A percentile compares a stretch with the other conserved stretches of the same genome.
These are phyloP conservation scores for Boulengeromyrus knoepffleri DNA, from an alignment of 2,113 vertebrate species.

Conservation along the genomic window DNA sequence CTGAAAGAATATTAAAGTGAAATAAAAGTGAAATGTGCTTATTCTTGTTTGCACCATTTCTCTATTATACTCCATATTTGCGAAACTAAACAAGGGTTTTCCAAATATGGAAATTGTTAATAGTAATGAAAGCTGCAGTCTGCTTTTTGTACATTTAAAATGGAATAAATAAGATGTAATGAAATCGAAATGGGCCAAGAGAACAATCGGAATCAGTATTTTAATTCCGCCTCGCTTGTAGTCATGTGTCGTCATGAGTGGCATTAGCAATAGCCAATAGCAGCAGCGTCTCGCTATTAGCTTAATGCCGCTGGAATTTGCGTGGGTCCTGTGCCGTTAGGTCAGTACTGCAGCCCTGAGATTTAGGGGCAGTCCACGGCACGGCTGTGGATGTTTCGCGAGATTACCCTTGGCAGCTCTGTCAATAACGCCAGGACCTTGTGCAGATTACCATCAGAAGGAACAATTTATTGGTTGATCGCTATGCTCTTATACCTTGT, in stretches of 20 bases:
- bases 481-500: neutral
- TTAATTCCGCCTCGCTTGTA: neutral
- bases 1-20: neutral
- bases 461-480: slow-evolving; percentile 15
- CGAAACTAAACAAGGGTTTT: neutral
- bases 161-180: neutral
- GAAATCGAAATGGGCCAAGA: neutral
- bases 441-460: neutral
- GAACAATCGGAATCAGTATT: neutral
- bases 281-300: neutral
- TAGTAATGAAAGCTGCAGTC: neutral
- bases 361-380: neutral
- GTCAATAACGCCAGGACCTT: neutral
- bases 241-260: neutral
- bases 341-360: neutral
- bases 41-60: neutral
- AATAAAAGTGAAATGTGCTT: neutral
- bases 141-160: neutral
- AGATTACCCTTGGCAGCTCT: slow-evolving; percentile 13
- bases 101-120: neutral
- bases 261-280: neutral
- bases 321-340: neutral
- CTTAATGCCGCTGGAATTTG: neutral
- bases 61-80: neutral
- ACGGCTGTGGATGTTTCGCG: neutral